Conservation (phyloP, 1,140 invertebrate species). For the Bathynomus jamesi region DNA sequence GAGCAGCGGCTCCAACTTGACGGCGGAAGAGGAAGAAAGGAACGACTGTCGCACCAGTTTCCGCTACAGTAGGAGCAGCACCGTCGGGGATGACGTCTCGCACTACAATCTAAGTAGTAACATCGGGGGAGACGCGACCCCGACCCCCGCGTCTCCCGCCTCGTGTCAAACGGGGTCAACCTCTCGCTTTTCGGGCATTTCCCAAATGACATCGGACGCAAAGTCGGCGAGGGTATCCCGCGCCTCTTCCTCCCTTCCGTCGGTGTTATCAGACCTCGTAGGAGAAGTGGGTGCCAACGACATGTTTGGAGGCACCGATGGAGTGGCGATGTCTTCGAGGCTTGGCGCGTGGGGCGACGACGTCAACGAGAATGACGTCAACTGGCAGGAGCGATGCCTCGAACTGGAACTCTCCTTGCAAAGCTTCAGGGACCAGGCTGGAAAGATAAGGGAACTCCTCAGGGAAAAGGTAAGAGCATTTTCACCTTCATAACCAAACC, state of each 20-base stretch:
- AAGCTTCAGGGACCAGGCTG: slow-evolving; percentile 68
- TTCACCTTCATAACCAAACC: too few relatives aligned
- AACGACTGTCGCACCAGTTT: not conserved
- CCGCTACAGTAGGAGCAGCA: not conserved
- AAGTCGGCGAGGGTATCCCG: slow-evolving; percentile 21
- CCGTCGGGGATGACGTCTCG: not conserved
- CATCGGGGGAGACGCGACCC: slow-evolving; percentile 16
- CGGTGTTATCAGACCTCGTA: slow-evolving; percentile 46
- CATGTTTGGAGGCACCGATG: slow-evolving; percentile 20
- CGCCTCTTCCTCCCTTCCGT: slow-evolving; percentile 43
- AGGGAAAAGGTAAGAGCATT: slow-evolving; percentile 76
- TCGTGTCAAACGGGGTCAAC: slow-evolving; percentile 52
- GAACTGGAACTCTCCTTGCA: slow-evolving; percentile 73
- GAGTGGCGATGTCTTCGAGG: slow-evolving; percentile 5
- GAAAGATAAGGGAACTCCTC: slow-evolving; percentile 72
- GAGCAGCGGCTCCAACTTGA: slow-evolving; percentile 27
- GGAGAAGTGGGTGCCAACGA: slow-evolving; percentile 38
- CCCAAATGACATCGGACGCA: slow-evolving; percentile 42
- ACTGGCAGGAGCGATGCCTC: slow-evolving; percentile 73
- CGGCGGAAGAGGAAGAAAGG: slow-evolving; percentile 18
- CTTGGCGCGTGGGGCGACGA: slow-evolving; percentile 23
- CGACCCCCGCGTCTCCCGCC: slow-evolving; percentile 46
- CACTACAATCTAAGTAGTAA: not conserved
- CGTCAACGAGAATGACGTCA: slow-evolving; percentile 34
- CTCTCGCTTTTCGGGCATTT: slow-evolving; percentile 18